These are phyloP conservation scores for Metalampra italica DNA, from an alignment of 2,888 invertebrate genomes.

Conservation along the genomic window DNA sequence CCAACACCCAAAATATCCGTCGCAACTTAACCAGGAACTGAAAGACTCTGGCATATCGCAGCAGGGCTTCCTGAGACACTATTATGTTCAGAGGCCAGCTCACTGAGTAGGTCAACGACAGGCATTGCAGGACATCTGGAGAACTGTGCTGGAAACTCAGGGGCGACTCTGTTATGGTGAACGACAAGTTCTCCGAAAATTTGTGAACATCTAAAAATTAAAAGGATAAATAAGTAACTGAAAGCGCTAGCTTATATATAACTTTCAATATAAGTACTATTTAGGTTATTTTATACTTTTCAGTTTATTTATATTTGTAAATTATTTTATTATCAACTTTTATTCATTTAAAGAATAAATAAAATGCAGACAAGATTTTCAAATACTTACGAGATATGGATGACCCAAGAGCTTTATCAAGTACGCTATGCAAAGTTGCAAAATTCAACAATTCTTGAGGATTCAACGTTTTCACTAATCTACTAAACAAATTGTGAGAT, in stretches of 20 bases:
- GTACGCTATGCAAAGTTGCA: conserved; percentile 82
- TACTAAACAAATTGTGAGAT: conserved; percentile 83
- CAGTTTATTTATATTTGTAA: too few species aligned
- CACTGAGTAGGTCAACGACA: conserved; percentile 84
- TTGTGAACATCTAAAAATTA: conserved; percentile 71
- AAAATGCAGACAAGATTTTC: background rate
- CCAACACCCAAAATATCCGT: conserved; percentile 86
- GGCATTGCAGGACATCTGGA: conserved; percentile 82
- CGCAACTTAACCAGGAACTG: conserved; percentile 86
- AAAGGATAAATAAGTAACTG: background rate
- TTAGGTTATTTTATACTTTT: too few species aligned
- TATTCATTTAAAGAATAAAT: too few species aligned
- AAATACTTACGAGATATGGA: conserved; percentile 79
- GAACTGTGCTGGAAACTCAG: conserved; percentile 81
- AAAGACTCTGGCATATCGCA: conserved; percentile 86
- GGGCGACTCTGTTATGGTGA: conserved; percentile 80
- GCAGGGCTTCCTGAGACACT: conserved; percentile 83
- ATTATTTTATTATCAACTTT: too few species aligned
- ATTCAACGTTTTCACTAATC: conserved; percentile 80
- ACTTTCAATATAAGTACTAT: too few species aligned
- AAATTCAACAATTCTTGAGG: conserved; percentile 84
- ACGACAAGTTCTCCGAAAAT: conserved; percentile 80
- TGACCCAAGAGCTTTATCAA: conserved; percentile 83
- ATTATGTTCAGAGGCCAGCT: conserved; percentile 89
- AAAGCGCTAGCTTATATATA: background rate